A percentile compares a stretch with the other conserved stretches of the same genome.
Evolutionary conservation across 2,888 invertebrate species (phyloP).

Genomic region (Drosophila mimica): DNA sequence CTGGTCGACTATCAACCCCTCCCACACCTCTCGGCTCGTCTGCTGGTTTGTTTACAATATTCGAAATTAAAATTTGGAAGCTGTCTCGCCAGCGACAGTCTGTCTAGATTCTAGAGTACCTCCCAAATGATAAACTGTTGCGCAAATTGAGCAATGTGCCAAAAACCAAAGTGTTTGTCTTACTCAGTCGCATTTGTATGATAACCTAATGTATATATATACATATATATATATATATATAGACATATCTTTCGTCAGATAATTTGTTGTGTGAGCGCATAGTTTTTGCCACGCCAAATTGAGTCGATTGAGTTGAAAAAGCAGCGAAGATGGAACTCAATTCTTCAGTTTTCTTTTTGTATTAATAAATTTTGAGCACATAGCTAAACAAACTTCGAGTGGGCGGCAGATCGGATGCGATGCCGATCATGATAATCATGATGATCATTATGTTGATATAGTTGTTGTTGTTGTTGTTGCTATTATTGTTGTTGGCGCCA

Average conservation of each 20-base stretch:
- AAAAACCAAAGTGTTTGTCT: conserved; percentile 26
- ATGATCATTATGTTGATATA: conserved; percentile 1
- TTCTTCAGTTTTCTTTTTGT: conserved; percentile 9
- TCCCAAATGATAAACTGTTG: conserved; percentile 11
- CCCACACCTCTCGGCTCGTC: not conserved
- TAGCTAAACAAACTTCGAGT: conserved; percentile 40
- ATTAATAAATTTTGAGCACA: conserved; percentile 37
- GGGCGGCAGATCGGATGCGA: conserved; percentile 47
- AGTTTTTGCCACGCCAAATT: conserved; percentile 43
- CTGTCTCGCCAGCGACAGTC: conserved; percentile 41
- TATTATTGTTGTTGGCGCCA: not conserved
- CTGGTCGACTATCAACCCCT: not conserved
- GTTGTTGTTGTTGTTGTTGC: conserved; percentile 4
- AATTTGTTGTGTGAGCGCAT: not conserved
- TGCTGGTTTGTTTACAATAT: conserved; percentile 6
- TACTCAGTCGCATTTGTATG: not conserved
- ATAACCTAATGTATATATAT: not conserved
- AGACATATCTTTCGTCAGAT: conserved; percentile 39
- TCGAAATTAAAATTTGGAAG: not conserved
- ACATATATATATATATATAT: not conserved
- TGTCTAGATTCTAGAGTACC: conserved; percentile 20
- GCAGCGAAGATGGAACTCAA: conserved; percentile 24
- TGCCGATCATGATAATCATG: conserved; percentile 8
- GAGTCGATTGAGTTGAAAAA: conserved; percentile 40
- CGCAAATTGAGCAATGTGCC: conserved; percentile 30